Evolutionary conservation across 23 tunicate species (phyloP), one percentile per base, ranked within the genome.

Genomic region (Halocynthia aurantium): DNA sequence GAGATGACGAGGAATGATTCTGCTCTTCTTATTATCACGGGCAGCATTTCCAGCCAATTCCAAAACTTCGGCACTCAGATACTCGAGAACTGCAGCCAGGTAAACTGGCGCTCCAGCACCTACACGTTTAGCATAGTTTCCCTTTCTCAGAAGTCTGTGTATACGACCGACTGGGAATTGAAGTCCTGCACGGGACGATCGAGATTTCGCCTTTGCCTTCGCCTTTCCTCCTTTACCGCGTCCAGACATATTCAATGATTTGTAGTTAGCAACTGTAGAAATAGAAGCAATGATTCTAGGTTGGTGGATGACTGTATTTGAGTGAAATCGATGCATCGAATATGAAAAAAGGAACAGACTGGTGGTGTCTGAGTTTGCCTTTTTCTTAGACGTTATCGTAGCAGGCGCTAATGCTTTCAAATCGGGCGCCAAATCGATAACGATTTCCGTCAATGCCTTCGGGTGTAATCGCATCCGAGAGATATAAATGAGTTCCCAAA

Each of bases 111-210:
- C 76, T 0, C 76, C 76, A 65, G 70, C 70, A 52, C 80, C 84
- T 0, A 80, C 84, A 17, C 80, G 18, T 8, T 80, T 6, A 8
- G 58, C 20, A 65, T 80, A 80, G 65, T 80, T 72, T 8, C 84
- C 79, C 9, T 72, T 80, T 6, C 84, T 22, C 50, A 71, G 65
- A 11, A 80, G 81, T 13, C 81, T 52, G 5, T 77, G 81, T 13
- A 77, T 55, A 63, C 81, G n/a, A 13, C 81, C 81, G 13, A 62
- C 81, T 5, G 81, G 72, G 40, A 77, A 77, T 63, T 77, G 81
- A 0, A 77, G 81, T 20, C 81, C 81, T 19, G 81, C 81, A 7
- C 81, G 74, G 13, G 81, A 64, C 10, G 81, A 77, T 0, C 81
- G 72, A 21, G 62, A 44, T 44, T 75, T 75, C 9, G 20, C 10